Percentiles rank a stretch among this genome's conserved stretches.
Evolutionary conservation across 2,113 vertebrate species (phyloP).

Genomic region (Galeopterus variegatus): DNA sequence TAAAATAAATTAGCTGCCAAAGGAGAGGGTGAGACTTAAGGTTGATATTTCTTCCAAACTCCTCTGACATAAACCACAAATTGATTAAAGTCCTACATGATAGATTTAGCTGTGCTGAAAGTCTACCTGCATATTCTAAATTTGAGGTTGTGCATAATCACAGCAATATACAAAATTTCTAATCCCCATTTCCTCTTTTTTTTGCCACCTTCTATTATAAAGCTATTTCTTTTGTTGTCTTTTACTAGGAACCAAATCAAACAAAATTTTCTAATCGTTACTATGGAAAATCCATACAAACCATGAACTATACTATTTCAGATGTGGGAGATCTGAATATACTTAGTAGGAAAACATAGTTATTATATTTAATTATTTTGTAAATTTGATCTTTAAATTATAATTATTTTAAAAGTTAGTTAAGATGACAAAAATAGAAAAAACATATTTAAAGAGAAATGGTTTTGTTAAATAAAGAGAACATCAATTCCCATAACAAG

Average conservation of each 20-base stretch:
- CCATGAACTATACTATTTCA: not conserved
- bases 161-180: not conserved
- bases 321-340: not conserved
- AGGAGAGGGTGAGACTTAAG: not conserved
- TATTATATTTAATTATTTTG: not conserved
- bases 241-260: not conserved
- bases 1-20: conserved; percentile 15
- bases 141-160: not conserved
- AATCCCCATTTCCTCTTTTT: not conserved
- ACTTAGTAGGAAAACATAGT: not conserved
- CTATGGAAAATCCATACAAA: not conserved
- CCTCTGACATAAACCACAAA: not conserved
- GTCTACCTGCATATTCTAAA: not conserved
- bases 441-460: not conserved
- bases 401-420: not conserved
- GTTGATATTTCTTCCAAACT: not conserved
- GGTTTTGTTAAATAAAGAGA: not conserved
- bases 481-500: not conserved
- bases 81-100: not conserved
- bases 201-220: not conserved
- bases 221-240: not conserved
- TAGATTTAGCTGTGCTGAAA: not conserved
- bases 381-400: not conserved
- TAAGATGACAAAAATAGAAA: conserved; percentile 1
- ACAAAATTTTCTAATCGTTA: not conserved